Conservation (phyloP, 1,140 invertebrate species). For the Lepidurus arcticus region DNA sequence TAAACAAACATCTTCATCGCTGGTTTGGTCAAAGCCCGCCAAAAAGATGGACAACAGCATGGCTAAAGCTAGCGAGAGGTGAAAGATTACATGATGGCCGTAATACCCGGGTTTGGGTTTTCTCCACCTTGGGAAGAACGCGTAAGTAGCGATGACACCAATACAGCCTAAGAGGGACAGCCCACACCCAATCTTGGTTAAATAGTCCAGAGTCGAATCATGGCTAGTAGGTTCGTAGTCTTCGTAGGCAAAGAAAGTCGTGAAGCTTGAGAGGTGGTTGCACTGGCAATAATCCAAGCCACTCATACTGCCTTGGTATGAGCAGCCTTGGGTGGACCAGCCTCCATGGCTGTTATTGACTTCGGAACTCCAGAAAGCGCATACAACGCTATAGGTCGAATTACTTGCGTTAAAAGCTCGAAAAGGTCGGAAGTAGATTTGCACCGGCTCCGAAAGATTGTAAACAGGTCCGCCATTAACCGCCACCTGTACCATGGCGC, state of each 20-base stretch:
- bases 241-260: conserved; percentile 26
- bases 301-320: conserved; percentile 28
- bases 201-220: conserved; percentile 36
- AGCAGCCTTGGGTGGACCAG: conserved; percentile 38
- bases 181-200: conserved; percentile 38
- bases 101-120: no score
- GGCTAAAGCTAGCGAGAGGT: conserved; percentile 37
- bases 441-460: no score
- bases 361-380: conserved; percentile 38
- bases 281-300: conserved; percentile 37
- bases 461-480: no score
- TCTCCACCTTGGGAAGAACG: no score
- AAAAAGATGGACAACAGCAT: conserved; percentile 37
- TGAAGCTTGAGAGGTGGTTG: conserved; percentile 38
- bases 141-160: conserved; percentile 31
- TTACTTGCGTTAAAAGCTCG: no score
- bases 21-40: conserved; percentile 33
- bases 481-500: no score
- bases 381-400: no score
- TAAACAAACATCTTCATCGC: conserved; percentile 39
- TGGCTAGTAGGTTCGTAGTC: conserved; percentile 31
- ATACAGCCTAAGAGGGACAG: conserved; percentile 39
- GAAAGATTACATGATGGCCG: conserved; percentile 34
- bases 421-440: no score
- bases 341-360: conserved; percentile 36